These are phyloP conservation scores for Chaetorhynchus papuensis DNA, from an alignment of 2,113 vertebrate species.

Conservation along the genomic window DNA sequence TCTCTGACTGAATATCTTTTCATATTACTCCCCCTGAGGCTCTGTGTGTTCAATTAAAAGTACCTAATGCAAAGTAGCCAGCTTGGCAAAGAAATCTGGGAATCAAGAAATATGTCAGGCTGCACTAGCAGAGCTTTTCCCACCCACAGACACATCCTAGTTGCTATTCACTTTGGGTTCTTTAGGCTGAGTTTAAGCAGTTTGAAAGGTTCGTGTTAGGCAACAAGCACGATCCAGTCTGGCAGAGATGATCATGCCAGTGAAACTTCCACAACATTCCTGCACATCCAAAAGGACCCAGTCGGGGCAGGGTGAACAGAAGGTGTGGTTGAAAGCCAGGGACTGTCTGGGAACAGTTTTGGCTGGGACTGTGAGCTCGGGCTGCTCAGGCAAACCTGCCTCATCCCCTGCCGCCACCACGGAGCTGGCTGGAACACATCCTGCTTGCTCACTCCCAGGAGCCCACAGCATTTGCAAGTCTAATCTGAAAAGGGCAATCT, in stretches of 20 bases:
- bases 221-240: not conserved
- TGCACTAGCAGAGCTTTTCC: not conserved
- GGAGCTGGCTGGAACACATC: not conserved
- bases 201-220: not conserved
- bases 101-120: not conserved
- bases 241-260: not conserved
- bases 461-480: not conserved
- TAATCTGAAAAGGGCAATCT: not conserved
- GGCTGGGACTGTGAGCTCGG: not conserved
- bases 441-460: not conserved
- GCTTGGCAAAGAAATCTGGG: not conserved
- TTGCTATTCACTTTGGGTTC: not conserved
- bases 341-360: not conserved
- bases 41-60: conserved; percentile 4
- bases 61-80: not conserved
- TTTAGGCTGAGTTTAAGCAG: not conserved
- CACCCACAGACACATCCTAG: not conserved
- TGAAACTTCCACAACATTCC: not conserved
- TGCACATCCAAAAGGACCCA: not conserved
- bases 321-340: not conserved
- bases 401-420: not conserved
- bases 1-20: not conserved
- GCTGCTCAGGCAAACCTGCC: not conserved
- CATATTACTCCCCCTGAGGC: not conserved
- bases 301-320: not conserved